These are phyloP conservation scores for Tarsius wallacei DNA, from an alignment of 2,797 vertebrate species.

Conservation along the genomic window DNA sequence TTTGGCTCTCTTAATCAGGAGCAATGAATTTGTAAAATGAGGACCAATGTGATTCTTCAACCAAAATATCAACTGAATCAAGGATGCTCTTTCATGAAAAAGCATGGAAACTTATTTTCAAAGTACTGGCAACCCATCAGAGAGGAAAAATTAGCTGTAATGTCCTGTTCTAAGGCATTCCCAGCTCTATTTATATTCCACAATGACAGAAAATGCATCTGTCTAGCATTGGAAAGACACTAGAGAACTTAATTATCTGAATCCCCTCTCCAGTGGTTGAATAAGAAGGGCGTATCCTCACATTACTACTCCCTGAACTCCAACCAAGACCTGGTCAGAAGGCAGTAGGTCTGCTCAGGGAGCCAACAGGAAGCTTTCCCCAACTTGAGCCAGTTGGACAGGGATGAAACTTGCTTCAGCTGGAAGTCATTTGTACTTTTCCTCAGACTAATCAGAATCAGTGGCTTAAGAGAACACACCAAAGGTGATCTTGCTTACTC, in stretches of 20 bases:
- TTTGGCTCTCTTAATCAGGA: neutral
- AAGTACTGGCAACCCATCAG: constrained; percentile 67
- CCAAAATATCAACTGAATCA: neutral
- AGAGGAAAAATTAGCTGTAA: constrained; percentile 63
- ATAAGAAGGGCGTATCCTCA: constrained; percentile 67
- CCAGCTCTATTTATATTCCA: constrained; percentile 68
- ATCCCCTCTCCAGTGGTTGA: constrained; percentile 63
- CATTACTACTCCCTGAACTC: constrained; percentile 72
- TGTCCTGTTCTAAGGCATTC: constrained; percentile 35
- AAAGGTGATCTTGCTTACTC: constrained; percentile 66
- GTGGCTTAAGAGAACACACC: constrained; percentile 52
- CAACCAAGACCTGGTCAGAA: constrained; percentile 78
- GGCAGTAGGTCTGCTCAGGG: constrained; percentile 66
- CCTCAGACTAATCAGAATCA: constrained; percentile 43
- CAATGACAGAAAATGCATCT: constrained; percentile 76
- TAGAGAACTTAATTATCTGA: constrained; percentile 68
- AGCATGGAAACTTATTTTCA: constrained; percentile 73
- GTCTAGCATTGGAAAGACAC: constrained; percentile 65
- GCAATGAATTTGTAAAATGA: constrained; percentile 36
- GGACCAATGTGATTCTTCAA: constrained; percentile 18
- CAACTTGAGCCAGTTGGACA: constrained; percentile 67
- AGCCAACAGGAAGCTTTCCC: constrained; percentile 76
- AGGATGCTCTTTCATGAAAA: constrained; percentile 61
- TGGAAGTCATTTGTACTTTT: constrained; percentile 75
- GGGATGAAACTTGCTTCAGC: constrained; percentile 69